Base-by-base conservation (phyloP, 2,113 vertebrate species). In the Arothron firmamentum region DNA sequence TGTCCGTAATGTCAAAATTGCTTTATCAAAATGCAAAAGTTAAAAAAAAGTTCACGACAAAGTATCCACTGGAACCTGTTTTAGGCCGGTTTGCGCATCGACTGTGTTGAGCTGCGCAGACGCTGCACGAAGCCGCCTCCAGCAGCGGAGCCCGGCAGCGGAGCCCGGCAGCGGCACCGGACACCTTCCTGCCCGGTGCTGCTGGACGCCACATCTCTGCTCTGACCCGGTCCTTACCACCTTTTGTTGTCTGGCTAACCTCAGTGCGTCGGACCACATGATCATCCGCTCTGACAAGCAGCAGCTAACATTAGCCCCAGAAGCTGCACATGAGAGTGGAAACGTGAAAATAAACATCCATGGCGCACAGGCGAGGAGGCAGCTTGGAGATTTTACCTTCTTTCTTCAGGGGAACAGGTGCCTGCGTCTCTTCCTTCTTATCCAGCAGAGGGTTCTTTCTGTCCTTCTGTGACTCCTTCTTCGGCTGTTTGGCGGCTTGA, bases 381-480 rank as follows among this genome's bases (percentile, higher is more conserved):
- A 17, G 31, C 10, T 11, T 11, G 66, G 0, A 5, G 16, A 6
- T 2, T 1, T 60, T 86, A 95, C 94, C 94, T 84, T 95, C 94
- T 86, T 95, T 96, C 88, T 94, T 96, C 5, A 93, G 88, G 49
- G 92, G 84, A 47, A 92, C 91, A 0, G 77, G 92, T 60, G 87
- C 89, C 78, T 90, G 92, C 38, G 88, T 68, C 60, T 94, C 93
- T 57, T 95, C 93, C 68, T 93, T 92, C 77, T 92, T 94, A 55
- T 96, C 94, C 65, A 92, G 89, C 84, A 92, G 79, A 28, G 93
- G 92, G 74, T 88, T 94, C 89, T 92, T 98, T 56, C 94, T 90
- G 67, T 97, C 95, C 82, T 97, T 96, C 91, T 97, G 95, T 0
- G 94, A 94, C 89, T 97, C 95, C 84, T 94, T 96, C 78, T 92